Percentiles rank a stretch among this genome's conserved stretches.
These are phyloP conservation scores for Tachysurus fulvidraco DNA, from an alignment of 2,113 vertebrate genomes.

Conservation along the genomic window DNA sequence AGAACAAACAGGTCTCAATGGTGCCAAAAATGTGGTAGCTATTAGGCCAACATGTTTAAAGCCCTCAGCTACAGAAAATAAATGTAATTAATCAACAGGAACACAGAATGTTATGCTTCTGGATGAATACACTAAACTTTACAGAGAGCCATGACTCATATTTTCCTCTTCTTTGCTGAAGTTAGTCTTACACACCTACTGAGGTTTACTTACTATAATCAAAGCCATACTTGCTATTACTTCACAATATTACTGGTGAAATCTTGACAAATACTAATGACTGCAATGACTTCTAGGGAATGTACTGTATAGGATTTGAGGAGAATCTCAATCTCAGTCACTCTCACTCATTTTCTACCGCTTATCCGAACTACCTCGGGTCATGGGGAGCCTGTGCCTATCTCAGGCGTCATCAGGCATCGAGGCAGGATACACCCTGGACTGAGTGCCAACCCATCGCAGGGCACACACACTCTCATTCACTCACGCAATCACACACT, in stretches of 20 bases:
- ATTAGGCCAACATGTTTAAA: not conserved
- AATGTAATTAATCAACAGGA: not conserved
- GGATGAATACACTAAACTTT: not conserved
- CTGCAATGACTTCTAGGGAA: not conserved
- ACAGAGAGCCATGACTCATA: conserved; percentile 3
- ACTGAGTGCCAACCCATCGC: too few relatives aligned
- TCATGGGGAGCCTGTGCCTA: too few relatives aligned
- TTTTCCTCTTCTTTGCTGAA: not conserved
- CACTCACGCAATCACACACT: too few relatives aligned
- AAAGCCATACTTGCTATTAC: not conserved
- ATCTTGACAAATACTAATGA: not conserved
- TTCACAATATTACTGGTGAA: not conserved
- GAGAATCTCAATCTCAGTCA: too few relatives aligned
- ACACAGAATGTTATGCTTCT: conserved; percentile 1
- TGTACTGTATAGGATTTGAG: not conserved
- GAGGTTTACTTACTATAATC: not conserved
- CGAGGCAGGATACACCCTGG: too few relatives aligned
- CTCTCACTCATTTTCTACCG: too few relatives aligned
- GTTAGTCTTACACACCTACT: not conserved
- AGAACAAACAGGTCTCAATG: not conserved
- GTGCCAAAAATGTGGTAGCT: not conserved
- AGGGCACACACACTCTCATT: too few relatives aligned
- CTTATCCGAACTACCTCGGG: too few relatives aligned
- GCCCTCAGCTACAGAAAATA: not conserved
- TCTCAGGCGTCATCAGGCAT: too few relatives aligned